Conservation (phyloP, 2,113 vertebrate genomes). For the Saguinus imperator region DNA sequence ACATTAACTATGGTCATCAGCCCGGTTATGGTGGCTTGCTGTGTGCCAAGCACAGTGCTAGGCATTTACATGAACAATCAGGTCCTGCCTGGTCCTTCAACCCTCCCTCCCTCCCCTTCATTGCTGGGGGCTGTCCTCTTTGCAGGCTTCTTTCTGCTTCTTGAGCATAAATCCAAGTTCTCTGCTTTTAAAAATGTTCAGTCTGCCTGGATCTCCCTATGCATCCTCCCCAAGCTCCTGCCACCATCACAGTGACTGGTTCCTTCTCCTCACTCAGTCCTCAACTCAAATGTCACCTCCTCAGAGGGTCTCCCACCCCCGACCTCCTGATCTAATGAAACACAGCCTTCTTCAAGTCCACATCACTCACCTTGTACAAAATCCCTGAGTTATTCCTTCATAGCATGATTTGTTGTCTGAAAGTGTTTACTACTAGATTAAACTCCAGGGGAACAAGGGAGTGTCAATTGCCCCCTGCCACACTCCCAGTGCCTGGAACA, state of each 20-base stretch:
- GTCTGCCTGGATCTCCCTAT: neutral
- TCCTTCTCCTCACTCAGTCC: neutral
- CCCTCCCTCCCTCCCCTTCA: neutral
- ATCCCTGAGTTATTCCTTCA: neutral
- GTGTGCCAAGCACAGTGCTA: neutral
- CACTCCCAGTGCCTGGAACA: neutral
- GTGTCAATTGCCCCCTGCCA: neutral
- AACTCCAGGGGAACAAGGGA: neutral
- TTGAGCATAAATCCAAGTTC: neutral
- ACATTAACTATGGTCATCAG: neutral
- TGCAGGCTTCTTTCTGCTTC: neutral
- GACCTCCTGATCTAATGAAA: neutral
- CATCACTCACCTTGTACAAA: neutral
- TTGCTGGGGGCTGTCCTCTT: too few relatives aligned
- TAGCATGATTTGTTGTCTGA: neutral
- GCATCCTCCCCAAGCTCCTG: neutral
- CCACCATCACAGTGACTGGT: neutral
- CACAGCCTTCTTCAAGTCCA: neutral
- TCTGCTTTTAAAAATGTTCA: neutral
- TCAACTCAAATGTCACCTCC: neutral
- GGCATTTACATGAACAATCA: neutral
- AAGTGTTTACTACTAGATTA: neutral
- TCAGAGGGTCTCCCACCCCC: neutral
- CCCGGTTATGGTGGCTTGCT: neutral
- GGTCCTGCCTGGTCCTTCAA: neutral